phyloP scores from a whole-genome alignment of 1,140 invertebrate genomes.

The Acromyrmex echinatior region DNA sequence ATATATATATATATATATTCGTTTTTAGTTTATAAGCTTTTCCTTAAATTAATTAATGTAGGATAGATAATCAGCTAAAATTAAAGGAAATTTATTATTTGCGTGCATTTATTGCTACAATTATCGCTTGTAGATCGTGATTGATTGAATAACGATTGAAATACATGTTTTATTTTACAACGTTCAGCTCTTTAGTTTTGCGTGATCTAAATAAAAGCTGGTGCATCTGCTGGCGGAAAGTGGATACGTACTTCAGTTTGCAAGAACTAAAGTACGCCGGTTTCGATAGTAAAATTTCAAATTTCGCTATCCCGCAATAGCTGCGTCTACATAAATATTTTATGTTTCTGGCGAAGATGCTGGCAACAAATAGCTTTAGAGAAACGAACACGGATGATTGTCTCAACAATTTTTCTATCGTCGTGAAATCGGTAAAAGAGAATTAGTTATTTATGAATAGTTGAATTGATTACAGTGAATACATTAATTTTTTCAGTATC shows the following conservation, averaged over 20 bases:
- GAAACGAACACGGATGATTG: not conserved
- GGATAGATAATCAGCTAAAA: not conserved
- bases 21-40: not conserved
- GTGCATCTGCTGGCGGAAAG: slow-evolving; percentile 49
- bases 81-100: not conserved
- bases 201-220: slow-evolving; percentile 26
- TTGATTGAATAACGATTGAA: slow-evolving; percentile 12
- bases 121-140: not conserved
- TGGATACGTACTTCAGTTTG: slow-evolving; percentile 54
- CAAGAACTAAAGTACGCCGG: slow-evolving; percentile 35
- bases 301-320: slow-evolving; percentile 65
- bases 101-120: not conserved
- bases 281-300: slow-evolving; percentile 71
- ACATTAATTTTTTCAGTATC: not conserved
- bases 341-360: slow-evolving; percentile 53
- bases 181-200: slow-evolving; percentile 6
- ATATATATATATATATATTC: not conserved
- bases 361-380: slow-evolving; percentile 15
- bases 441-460: not conserved
- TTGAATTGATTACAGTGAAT: not conserved
- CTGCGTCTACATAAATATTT: slow-evolving; percentile 72
- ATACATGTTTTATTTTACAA: not conserved
- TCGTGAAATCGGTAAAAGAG: not conserved
- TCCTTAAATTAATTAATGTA: not conserved
- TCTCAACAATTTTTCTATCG: slow-evolving; percentile 5